Conservation (phyloP, 2,888 invertebrate species). For the Eupsilia transversa region DNA sequence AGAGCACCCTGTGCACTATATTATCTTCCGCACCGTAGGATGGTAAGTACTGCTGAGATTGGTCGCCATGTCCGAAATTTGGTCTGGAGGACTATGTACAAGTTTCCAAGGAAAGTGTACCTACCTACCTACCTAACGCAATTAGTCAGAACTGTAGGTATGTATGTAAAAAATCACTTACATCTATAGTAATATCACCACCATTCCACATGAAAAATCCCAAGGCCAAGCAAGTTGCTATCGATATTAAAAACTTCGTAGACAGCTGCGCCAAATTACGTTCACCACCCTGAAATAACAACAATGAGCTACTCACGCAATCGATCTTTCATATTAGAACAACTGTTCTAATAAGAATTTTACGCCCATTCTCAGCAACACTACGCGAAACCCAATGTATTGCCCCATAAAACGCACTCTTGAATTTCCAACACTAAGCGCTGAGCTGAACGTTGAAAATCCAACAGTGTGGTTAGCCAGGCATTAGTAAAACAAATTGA, state of each 20-base stretch:
- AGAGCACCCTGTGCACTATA: too few species aligned
- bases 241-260: not conserved
- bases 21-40: too few species aligned
- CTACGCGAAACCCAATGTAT: not conserved
- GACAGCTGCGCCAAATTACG: not conserved
- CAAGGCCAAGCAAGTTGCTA: not conserved
- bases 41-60: too few species aligned
- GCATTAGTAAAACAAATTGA: not conserved
- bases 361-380: not conserved
- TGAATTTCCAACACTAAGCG: not conserved
- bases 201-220: constrained; percentile 49
- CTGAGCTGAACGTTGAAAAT: not conserved
- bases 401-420: not conserved
- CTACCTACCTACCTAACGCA: not conserved
- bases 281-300: constrained; percentile 21
- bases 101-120: not conserved
- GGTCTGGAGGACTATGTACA: too few species aligned
- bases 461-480: not conserved
- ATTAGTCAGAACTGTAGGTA: too few species aligned
- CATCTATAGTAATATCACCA: constrained; percentile 47
- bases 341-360: too few species aligned
- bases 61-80: too few species aligned
- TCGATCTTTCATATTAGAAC: not conserved
- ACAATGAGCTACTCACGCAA: not conserved
- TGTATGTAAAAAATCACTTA: not conserved